Conservation (phyloP, 2,888 invertebrate species). For the Caradrina kadenii region DNA sequence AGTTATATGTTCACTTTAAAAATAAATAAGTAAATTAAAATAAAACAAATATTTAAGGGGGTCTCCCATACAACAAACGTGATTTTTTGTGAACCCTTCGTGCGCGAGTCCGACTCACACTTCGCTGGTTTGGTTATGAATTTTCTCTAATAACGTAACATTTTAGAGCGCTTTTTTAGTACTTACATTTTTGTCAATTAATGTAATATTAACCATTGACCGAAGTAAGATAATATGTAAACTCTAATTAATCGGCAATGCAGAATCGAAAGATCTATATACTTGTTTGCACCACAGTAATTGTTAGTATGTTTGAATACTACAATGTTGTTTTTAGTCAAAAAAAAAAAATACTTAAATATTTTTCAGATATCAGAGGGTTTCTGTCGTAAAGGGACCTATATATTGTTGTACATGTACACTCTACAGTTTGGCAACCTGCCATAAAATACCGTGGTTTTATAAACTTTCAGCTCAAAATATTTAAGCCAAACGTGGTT, state of each 20-base stretch:
- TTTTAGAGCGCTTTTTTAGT: no score
- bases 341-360: not conserved
- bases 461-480: slow-evolving; percentile 32
- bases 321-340: not conserved
- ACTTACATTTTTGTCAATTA: no score
- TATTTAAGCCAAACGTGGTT: slow-evolving; percentile 55
- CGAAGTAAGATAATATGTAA: no score
- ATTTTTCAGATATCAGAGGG: not conserved
- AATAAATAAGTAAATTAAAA: no score
- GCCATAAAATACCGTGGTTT: slow-evolving; percentile 47
- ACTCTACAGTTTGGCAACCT: slow-evolving; percentile 35
- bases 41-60: no score
- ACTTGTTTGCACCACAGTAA: not conserved
- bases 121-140: no score
- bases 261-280: slow-evolving; percentile 8
- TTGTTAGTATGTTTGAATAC: not conserved
- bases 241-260: not conserved
- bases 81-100: no score
- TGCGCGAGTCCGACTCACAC: no score
- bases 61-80: no score
- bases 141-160: no score
- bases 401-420: slow-evolving; percentile 6
- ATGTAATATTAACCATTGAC: no score
- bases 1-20: no score
- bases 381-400: slow-evolving; percentile 17